Evolutionary conservation across 2,797 vertebrate genomes (phyloP), one percentile per base, ranked within the genome.

Genomic region (Muraenolepis orangiensis): DNA sequence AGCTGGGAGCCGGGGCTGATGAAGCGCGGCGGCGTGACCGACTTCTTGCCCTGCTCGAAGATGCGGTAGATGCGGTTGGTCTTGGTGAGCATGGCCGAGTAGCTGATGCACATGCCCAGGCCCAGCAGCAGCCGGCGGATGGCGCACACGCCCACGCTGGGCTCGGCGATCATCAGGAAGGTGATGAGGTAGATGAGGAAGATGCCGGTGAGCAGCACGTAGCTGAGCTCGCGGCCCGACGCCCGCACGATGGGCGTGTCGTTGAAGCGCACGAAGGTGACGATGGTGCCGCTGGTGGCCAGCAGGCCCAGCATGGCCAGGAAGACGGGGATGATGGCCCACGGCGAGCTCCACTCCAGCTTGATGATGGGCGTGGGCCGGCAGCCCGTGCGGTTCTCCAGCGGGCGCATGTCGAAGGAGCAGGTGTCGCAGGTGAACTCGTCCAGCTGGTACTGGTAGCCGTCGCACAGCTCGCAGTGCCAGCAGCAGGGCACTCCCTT

Each of bases 41-140:
- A 96, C 82, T 95, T 96, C 90, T 99, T 98, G 87, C 97, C 97
- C 93, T 98, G 96, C 88, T 98, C 97, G 0, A 99, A 99, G 92
- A 99, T 99, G 74, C 97, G 96, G 89, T 99, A 99, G 87, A 99
- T 99, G 68, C 97, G 95, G 89, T 99, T 99, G 84, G 97, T 99
- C 93, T 99, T 99, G 86, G 97, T 99, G 80, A 99, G 95, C 92
- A 99, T 94, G 66, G 98, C 97, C 0, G 97, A 92, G 0, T 99
- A 97, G 92, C 96, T 98, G 92, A 99, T 95, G 91, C 95, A 95
- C 97, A 99, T 99, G 79, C 98, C 98, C 0, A 99, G 94, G 6
- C 98, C 98, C 18, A 98, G 92, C 82, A 97, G 88, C 66, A 98
- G 90, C 0, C 96, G 73, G 5, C 96, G 92, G 20, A 95, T 87